These are phyloP conservation scores for Mermis nigrescens DNA, from an alignment of 2,888 invertebrate species.

Conservation along the genomic window DNA sequence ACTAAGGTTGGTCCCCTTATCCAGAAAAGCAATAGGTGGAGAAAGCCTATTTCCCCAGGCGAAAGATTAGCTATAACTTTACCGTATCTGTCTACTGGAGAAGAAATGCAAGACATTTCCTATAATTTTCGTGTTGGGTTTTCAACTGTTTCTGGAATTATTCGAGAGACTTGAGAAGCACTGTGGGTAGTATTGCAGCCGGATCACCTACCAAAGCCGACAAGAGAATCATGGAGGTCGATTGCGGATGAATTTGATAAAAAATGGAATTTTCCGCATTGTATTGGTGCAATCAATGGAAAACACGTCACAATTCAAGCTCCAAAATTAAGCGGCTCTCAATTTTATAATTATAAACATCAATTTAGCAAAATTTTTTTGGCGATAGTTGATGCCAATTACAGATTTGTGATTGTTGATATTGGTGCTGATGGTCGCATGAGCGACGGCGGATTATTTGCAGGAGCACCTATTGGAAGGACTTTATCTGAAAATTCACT, in stretches of 20 bases:
- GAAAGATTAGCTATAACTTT: neutral
- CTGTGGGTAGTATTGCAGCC: neutral
- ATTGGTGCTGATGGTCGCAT: neutral
- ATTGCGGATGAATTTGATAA: neutral
- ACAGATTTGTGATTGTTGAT: neutral
- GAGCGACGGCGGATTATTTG: constrained; percentile 1
- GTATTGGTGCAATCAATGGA: neutral
- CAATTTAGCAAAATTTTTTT: neutral
- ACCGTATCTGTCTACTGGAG: neutral
- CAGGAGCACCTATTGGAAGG: neutral
- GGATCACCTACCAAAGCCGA: neutral
- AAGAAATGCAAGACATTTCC: neutral
- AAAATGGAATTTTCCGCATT: constrained; percentile 3
- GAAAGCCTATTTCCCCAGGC: neutral
- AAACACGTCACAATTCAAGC: neutral
- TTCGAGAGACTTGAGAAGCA: constrained; percentile 1
- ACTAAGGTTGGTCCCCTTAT: neutral
- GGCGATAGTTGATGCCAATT: neutral
- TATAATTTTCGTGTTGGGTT: neutral
- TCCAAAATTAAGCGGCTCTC: neutral
- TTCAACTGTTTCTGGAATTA: neutral
- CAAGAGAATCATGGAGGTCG: neutral
- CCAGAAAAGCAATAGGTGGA: neutral
- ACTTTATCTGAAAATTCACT: neutral
- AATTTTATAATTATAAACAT: neutral